Conservation (phyloP, 1,140 invertebrate species). For the Halesus radiatus region DNA sequence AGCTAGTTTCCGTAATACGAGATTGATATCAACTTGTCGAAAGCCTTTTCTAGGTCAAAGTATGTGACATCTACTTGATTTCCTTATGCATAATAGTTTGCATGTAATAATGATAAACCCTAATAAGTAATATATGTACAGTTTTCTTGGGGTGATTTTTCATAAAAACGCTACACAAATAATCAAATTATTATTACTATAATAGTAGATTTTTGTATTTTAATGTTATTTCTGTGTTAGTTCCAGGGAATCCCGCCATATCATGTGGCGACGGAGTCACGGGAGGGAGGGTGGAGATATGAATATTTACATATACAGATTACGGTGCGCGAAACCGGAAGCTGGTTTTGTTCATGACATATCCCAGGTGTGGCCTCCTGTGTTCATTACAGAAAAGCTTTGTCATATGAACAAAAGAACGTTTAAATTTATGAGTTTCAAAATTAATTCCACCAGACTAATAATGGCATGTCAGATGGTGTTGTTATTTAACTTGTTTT, state of each 20-base stretch:
- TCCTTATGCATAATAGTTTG: too few species aligned
- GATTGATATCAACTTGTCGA: too few species aligned
- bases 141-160: too few species aligned
- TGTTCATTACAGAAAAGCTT: slow-evolving; percentile 8
- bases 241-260: background rate
- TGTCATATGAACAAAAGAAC: background rate
- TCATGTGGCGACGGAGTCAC: background rate
- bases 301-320: slow-evolving; percentile 14
- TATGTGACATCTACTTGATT: too few species aligned
- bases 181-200: too few species aligned
- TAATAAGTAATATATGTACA: too few species aligned
- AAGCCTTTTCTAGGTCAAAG: too few species aligned
- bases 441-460: slow-evolving; percentile 5
- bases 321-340: slow-evolving; percentile 24
- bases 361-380: slow-evolving; percentile 9
- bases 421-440: slow-evolving; percentile 25
- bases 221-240: background rate
- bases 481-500: too few species aligned
- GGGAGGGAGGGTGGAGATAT: background rate
- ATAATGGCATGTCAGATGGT: background rate
- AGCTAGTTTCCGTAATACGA: too few species aligned
- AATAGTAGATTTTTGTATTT: too few species aligned
- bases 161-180: too few species aligned
- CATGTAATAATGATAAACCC: too few species aligned
- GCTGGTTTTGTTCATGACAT: slow-evolving; percentile 29